Evolutionary conservation across 2,888 invertebrate species (phyloP), one percentile per base, ranked within the genome.

Genomic region (Zygogramma bicolorata): DNA sequence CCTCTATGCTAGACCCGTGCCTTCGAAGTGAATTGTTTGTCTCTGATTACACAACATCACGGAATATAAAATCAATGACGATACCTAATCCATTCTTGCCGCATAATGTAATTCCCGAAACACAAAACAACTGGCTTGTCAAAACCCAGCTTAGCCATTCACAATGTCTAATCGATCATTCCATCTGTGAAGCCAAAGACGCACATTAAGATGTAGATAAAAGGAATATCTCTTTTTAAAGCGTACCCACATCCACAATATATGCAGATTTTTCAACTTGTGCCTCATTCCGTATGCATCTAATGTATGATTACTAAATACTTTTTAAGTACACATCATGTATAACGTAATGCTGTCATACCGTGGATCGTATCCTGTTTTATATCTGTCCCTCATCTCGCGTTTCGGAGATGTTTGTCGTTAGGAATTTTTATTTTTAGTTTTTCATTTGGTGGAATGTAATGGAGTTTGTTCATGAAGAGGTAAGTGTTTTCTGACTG

Each of bases 251-350:
- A 34, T 38, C 25, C 38, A 38, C n/a, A 15, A 31, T 42, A n/a
- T n/a, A 67, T 67, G 58, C 67, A 59, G 15, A 59, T 66, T 66
- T 20, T 59, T 66, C 31, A 27, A n/a, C 20, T 38, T 27, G 18
- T 25, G 42, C 57, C 59, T 59, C 59, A 53, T 58, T 63, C 53
- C 3, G 63, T 69, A 63, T 69, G 63, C 69, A 58, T 63, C 42
- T 42, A 42, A 63, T 42, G 69, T 69, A 57, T n/a, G 60, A 69
- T 69, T 42, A 69, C 69, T 69, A 63, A 69, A 58, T 69, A 69
- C 63, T 63, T 57, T 63, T 68, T 62, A 68, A 68, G 68, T 61
- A 68, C 29, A 67, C 38, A 46, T 67, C 67, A 53, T 68, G 68
- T 29, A 68, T 68, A 61, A 68, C 62, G 61, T 58, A 69, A 46